phyloP scores from a whole-genome alignment of 2,113 vertebrate genomes.

The Nycticebus coucang region DNA sequence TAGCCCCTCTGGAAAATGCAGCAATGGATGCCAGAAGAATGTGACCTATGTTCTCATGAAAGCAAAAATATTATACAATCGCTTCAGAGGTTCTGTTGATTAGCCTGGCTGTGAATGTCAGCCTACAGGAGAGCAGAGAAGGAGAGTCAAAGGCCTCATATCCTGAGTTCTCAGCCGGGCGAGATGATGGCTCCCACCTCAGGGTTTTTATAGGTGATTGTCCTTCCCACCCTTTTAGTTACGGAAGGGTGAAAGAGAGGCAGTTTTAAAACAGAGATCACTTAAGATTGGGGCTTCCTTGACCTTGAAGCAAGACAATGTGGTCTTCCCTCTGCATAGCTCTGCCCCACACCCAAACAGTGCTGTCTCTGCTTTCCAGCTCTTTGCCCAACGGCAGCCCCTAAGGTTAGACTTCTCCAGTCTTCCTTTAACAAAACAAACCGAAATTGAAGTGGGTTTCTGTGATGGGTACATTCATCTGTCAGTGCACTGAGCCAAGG shows the following conservation, averaged over 20 bases:
- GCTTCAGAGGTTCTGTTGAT: neutral
- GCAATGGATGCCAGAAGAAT: neutral
- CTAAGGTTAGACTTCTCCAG: neutral
- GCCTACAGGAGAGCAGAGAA: neutral
- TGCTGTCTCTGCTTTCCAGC: neutral
- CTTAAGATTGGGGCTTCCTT: neutral
- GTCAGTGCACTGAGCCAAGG: neutral
- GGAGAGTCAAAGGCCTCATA: neutral
- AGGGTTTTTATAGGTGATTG: neutral
- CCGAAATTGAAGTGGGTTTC: neutral
- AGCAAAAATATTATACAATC: constrained; percentile 59
- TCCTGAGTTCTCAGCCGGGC: neutral
- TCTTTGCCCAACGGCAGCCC: rapidly evolving
- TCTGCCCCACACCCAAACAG: neutral
- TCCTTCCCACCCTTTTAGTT: neutral
- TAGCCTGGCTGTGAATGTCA: neutral
- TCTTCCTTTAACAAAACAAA: constrained; percentile 24
- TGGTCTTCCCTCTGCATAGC: neutral
- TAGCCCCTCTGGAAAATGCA: constrained; percentile 53
- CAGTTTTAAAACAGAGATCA: constrained; percentile 5
- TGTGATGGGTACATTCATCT: neutral
- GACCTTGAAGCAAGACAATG: neutral
- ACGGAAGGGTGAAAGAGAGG: neutral
- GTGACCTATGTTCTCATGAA: constrained; percentile 19
- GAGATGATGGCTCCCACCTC: neutral